Evolutionary conservation across 2,113 vertebrate species (phyloP).

Genomic region (Antennarius striatus): DNA sequence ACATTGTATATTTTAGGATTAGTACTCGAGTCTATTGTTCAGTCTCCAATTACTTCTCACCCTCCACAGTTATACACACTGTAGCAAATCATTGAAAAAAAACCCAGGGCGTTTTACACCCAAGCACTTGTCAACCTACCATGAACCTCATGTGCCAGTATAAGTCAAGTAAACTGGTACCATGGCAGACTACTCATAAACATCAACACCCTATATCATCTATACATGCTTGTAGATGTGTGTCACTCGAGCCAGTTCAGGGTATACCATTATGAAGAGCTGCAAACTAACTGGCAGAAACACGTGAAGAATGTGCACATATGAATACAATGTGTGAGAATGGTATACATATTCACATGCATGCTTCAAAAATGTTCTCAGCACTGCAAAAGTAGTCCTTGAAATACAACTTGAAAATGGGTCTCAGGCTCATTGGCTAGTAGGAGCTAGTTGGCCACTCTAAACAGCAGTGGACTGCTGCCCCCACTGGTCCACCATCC

Average conservation of each 20-base stretch:
- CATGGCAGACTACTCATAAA: conserved; percentile 34
- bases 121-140: conserved; percentile 33
- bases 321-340: conserved; percentile 7
- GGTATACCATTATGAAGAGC: conserved; percentile 36
- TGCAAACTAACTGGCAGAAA: conserved; percentile 37
- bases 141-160: conserved; percentile 44
- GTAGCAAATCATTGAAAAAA: conserved; percentile 49
- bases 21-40: not conserved
- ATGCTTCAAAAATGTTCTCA: too few relatives aligned
- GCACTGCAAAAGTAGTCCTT: too few relatives aligned
- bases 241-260: conserved; percentile 9
- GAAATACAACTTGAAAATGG: conserved; percentile 29
- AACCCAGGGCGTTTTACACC: conserved; percentile 60
- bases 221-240: conserved; percentile 4
- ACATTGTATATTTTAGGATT: conserved; percentile 2
- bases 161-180: conserved; percentile 73
- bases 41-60: not conserved
- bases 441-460: conserved; percentile 52
- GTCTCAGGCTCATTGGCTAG: conserved; percentile 52
- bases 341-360: too few relatives aligned
- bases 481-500: conserved; percentile 47
- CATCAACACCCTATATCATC: conserved; percentile 20
- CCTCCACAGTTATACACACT: conserved; percentile 3
- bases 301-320: conserved; percentile 51
- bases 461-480: conserved; percentile 53